phyloP scores from a whole-genome alignment of 2,113 vertebrate species.

The Theristicus caerulescens region DNA sequence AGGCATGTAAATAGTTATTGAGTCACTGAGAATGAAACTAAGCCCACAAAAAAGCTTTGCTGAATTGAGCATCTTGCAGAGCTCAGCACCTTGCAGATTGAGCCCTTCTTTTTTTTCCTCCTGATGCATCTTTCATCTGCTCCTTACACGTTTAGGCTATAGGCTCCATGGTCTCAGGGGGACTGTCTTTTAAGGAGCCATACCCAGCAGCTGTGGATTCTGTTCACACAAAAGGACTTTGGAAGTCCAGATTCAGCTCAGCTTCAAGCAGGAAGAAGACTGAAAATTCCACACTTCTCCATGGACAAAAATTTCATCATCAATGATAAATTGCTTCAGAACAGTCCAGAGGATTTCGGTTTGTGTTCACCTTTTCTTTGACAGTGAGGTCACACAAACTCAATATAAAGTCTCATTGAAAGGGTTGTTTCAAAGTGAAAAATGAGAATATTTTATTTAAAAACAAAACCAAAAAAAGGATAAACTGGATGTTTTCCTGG shows the following conservation, averaged over 20 bases:
- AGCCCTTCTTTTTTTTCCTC: background rate
- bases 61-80: background rate
- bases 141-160: rapidly evolving
- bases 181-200: background rate
- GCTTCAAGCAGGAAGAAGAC: background rate
- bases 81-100: background rate
- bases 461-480: background rate
- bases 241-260: background rate
- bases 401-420: background rate
- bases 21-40: background rate
- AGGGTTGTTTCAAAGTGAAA: background rate
- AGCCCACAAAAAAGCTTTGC: background rate
- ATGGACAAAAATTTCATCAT: background rate
- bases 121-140: rapidly evolving
- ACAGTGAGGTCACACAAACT: background rate
- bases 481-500: background rate
- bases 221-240: background rate
- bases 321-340: background rate
- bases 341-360: background rate
- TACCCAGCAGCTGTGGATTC: background rate
- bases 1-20: background rate
- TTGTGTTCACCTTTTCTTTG: background rate
- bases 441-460: background rate
- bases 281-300: background rate
- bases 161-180: background rate